Conservation (phyloP, 2,113 vertebrate species). For the Sporophila hypoxantha region DNA sequence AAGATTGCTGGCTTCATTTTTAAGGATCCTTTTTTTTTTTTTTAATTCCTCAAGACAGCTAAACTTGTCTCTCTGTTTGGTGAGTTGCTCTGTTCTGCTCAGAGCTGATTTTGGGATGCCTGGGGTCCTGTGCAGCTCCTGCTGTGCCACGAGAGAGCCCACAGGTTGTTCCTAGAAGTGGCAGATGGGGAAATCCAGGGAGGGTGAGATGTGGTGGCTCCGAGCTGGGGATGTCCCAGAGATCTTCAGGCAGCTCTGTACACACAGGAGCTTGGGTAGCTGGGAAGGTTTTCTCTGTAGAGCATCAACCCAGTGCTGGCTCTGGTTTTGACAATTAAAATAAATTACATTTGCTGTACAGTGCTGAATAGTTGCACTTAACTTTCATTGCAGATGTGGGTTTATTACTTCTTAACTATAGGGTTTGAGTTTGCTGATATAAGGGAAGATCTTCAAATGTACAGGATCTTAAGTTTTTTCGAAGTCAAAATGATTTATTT, state of each 20-base stretch:
- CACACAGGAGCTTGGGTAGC: not conserved
- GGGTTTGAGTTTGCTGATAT: not conserved
- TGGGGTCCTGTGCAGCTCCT: fast-evolving
- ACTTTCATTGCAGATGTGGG: not conserved
- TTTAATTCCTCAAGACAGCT: not conserved
- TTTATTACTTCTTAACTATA: not conserved
- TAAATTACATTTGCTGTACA: not conserved
- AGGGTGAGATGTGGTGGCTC: not conserved
- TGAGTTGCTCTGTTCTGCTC: not conserved
- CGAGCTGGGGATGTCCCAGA: not conserved
- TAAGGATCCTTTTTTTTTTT: not conserved
- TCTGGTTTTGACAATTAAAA: not conserved
- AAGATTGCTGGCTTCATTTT: constrained; percentile 21
- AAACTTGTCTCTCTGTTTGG: not conserved
- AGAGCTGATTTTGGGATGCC: not conserved
- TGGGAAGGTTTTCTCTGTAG: not conserved
- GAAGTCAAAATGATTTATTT: not conserved
- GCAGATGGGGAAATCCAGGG: no score
- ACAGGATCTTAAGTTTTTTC: not conserved
- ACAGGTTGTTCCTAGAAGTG: not conserved
- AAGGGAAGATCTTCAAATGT: not conserved
- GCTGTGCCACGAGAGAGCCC: fast-evolving
- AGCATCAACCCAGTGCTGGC: not conserved
- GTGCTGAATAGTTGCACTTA: not conserved
- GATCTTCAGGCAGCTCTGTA: not conserved